Percentiles rank a stretch among this genome's conserved stretches.
These are phyloP conservation scores for Venustoraphidia nigricollis DNA, from an alignment of 2,888 invertebrate species.

Conservation along the genomic window DNA sequence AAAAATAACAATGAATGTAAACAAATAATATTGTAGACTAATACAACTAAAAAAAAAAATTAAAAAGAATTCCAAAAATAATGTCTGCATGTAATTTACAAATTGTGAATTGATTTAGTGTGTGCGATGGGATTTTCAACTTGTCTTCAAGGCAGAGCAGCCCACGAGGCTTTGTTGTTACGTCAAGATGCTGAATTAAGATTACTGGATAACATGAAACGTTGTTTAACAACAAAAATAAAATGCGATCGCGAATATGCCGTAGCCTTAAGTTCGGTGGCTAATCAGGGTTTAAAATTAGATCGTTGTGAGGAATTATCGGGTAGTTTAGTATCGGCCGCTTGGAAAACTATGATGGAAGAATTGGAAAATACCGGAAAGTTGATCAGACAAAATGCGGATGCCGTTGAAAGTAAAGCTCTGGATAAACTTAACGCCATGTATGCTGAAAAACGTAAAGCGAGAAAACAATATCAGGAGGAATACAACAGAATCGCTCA, in stretches of 20 bases:
- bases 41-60: not conserved
- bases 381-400: conserved; percentile 70
- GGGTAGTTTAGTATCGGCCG: conserved; percentile 50
- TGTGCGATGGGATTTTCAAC: conserved; percentile 67
- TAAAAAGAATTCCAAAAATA: not conserved
- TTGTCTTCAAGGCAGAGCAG: conserved; percentile 71
- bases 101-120: not conserved
- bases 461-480: conserved; percentile 76
- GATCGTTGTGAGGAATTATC: conserved; percentile 59
- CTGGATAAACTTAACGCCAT: conserved; percentile 66
- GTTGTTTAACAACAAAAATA: conserved; percentile 73
- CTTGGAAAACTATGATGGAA: conserved; percentile 77
- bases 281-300: conserved; percentile 69
- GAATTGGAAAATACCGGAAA: conserved; percentile 77
- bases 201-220: conserved; percentile 80
- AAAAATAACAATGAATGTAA: not conserved
- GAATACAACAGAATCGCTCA: conserved; percentile 72
- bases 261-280: conserved; percentile 62
- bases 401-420: conserved; percentile 67
- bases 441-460: conserved; percentile 74
- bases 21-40: not conserved
- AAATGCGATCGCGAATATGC: conserved; percentile 89
- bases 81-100: no score
- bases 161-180: conserved; percentile 79
- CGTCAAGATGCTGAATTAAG: conserved; percentile 87